phyloP scores from a whole-genome alignment of 2,797 vertebrate species.

The Gobionotothen gibberifrons region DNA sequence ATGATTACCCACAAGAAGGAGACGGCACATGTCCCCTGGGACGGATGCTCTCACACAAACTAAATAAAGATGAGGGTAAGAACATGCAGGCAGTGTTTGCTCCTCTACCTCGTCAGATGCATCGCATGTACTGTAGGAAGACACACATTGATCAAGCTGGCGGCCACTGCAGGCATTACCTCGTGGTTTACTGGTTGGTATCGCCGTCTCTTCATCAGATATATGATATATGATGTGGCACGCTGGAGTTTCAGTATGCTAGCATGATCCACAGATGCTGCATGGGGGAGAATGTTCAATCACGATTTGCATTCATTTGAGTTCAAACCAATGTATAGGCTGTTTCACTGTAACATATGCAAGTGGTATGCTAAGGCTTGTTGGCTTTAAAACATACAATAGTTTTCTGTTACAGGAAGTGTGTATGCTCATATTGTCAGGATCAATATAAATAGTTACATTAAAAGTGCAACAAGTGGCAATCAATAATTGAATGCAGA shows the following conservation, averaged over 20 bases:
- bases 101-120: conserved; percentile 58
- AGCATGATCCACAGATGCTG: conserved; percentile 32
- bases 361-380: conserved; percentile 6
- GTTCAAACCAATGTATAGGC: conserved; percentile 29
- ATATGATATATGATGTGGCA: conserved; percentile 37
- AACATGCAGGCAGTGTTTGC: conserved; percentile 58
- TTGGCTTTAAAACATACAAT: not conserved
- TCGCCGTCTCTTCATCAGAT: conserved; percentile 38
- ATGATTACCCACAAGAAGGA: conserved; percentile 77
- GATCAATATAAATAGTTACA: not conserved
- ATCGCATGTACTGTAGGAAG: conserved; percentile 35
- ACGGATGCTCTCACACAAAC: conserved; percentile 45
- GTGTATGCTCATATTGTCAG: not conserved
- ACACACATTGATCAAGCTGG: conserved; percentile 54
- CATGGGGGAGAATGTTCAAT: conserved; percentile 45
- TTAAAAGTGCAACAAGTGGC: not conserved
- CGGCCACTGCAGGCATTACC: conserved; percentile 28
- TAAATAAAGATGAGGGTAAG: conserved; percentile 46
- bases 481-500: not conserved
- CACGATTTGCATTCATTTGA: conserved; percentile 57
- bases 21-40: conserved; percentile 55
- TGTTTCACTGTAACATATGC: conserved; percentile 22
- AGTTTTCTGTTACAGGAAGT: not conserved
- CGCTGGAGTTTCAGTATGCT: conserved; percentile 26
- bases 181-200: conserved; percentile 26